Base-by-base conservation (phyloP, 23 tunicate genomes). In the Clavelina lepadiformis region DNA sequence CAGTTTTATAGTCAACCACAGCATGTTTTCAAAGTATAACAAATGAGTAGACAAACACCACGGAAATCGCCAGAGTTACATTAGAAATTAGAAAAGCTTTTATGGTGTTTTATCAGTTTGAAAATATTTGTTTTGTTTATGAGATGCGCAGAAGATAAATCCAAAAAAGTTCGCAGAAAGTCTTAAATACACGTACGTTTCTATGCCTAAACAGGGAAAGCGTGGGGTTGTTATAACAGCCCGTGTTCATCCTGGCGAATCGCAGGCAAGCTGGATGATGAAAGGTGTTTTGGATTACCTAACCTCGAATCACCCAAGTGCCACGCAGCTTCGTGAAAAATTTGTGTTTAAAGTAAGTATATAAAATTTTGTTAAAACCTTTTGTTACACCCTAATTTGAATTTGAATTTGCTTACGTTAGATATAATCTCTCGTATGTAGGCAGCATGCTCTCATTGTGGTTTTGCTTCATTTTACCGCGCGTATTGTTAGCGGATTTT, bases 231-330 rank as follows among this genome's bases (percentile, higher is more conserved):
- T 88, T 0, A 36, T 88, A 44, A 88, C 96, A 5, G 82, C 88
- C 3, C 78, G 96, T 27, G 96, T 88, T 0, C 96, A 88, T 80
- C 96, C 96, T 30, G 96, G 96, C 3, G 96, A 88, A 56, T 28
- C 88, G 35, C 96, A 88, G 35, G 80, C 96, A 23, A 80, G 88
- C 56, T 88, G 96, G 96, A 88, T 88, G 96, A 88, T 88, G 96
- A 88, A 88, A 35, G 96, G 96, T 0, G 96, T 74, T 31, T 54
- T 88, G 41, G 96, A 88, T 32, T 84, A 71, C 46, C 82, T 88
- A 46, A 88, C 82, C 28, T 81, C 91, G 1, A 66, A 76, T 38
- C 58, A 75, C 33, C 63, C 74, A 33, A 64, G 47, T 56, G 98
- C 98, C n/a, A 51, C 33, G 18, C 32, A 65, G 45, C 82, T 88